Evolutionary conservation across 2,797 vertebrate genomes (phyloP).

Genomic region (Melanogrammus aeglefinus): DNA sequence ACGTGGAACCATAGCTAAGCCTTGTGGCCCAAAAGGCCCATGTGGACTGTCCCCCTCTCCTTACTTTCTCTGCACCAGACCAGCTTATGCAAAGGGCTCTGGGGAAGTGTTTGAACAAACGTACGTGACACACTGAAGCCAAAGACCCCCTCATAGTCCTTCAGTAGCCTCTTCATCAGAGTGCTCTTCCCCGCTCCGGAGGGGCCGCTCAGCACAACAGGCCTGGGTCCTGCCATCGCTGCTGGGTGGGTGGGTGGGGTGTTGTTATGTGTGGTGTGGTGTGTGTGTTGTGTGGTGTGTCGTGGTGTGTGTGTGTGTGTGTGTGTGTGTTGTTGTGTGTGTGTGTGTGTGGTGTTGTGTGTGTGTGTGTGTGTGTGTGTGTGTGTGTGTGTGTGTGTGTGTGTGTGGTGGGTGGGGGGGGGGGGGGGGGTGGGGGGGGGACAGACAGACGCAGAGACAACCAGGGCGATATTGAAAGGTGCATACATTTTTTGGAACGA

Average conservation of each 20-base stretch:
- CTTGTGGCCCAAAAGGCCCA: not conserved
- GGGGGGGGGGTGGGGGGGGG: no score
- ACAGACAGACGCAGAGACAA: not conserved
- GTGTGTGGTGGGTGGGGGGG: no score
- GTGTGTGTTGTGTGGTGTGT: not conserved
- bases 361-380: not conserved
- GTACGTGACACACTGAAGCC: slow-evolving; percentile 97
- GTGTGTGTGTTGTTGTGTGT: not conserved
- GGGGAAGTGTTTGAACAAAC: slow-evolving; percentile 40
- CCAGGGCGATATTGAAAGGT: not conserved
- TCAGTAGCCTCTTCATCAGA: slow-evolving; percentile 86
- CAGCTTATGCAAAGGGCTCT: not conserved
- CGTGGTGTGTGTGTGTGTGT: not conserved
- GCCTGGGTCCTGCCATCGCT: slow-evolving; percentile 89
- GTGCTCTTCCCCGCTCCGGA: slow-evolving; percentile 98
- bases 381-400: not conserved
- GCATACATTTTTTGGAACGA: not conserved
- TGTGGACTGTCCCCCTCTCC: no score
- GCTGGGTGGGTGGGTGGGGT: slow-evolving; percentile 24
- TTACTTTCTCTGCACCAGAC: not conserved
- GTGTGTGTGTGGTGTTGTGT: not conserved
- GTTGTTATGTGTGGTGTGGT: not conserved
- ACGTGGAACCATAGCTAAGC: no score
- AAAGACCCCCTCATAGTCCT: slow-evolving; percentile 85
- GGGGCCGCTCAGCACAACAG: slow-evolving; percentile 92